Percentiles rank a stretch among this genome's conserved stretches.
Evolutionary conservation across 2,888 invertebrate genomes (phyloP).

Genomic region (Latheticus oryzae): DNA sequence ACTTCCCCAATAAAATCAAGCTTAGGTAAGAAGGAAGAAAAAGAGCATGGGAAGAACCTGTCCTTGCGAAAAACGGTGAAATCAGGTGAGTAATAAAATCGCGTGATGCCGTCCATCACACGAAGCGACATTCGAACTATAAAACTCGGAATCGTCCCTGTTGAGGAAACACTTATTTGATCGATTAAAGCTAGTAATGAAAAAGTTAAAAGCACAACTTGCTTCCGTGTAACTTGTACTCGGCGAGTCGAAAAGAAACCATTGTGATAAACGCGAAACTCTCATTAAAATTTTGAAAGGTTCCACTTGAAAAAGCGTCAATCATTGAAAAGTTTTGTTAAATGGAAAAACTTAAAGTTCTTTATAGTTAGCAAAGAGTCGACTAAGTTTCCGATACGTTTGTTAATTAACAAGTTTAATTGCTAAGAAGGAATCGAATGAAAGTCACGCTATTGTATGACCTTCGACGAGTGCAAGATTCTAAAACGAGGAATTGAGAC

Average conservation of each 20-base stretch:
- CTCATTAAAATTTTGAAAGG: conserved; percentile 40
- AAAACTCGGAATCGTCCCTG: conserved; percentile 25
- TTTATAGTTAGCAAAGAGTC: conserved; percentile 15
- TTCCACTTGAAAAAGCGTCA: conserved; percentile 41
- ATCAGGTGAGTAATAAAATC: conserved; percentile 57
- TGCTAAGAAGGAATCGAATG: conserved; percentile 52
- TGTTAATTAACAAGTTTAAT: conserved; percentile 55
- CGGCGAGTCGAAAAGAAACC: conserved; percentile 7
- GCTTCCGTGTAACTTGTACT: conserved; percentile 30
- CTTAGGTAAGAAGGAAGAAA: conserved; percentile 42
- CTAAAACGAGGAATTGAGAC: conserved; percentile 4
- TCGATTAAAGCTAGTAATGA: conserved; percentile 31
- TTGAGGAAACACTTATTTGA: conserved; percentile 30
- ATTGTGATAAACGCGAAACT: conserved; percentile 24
- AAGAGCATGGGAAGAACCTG: conserved; percentile 52
- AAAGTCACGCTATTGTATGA: conserved; percentile 52
- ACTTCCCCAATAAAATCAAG: conserved; percentile 33
- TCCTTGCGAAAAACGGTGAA: conserved; percentile 62
- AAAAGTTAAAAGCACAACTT: conserved; percentile 38
- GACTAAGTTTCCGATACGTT: conserved; percentile 35
- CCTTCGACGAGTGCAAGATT: conserved; percentile 29
- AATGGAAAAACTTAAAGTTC: conserved; percentile 34
- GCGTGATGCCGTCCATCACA: conserved; percentile 24
- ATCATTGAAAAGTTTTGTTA: conserved; percentile 31
- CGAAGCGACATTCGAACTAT: conserved; percentile 16